Evolutionary conservation across 2,888 invertebrate species (phyloP), one percentile per base, ranked within the genome.

Genomic region (Phengaris alcon): DNA sequence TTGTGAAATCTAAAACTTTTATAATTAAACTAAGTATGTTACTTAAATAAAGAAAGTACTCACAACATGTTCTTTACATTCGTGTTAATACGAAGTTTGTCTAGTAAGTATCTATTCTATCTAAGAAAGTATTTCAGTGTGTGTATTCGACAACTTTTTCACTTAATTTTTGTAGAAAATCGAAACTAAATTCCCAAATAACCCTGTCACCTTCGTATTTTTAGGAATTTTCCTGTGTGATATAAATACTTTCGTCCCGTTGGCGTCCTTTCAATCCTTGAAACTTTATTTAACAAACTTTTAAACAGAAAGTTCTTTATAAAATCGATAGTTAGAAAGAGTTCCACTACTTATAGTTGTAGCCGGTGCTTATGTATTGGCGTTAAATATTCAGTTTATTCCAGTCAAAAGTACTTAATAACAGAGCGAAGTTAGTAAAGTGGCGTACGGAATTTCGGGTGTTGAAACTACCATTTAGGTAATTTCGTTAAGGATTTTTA

Each of bases 291-390:
- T 81, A 80, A 81, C 79, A 80, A 80, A 79, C 78, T 79, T 80
- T 78, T 46, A 51, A 55, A 74, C 59, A 84, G 84, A 85, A 83
- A 82, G 82, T 84, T 83, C 85, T 84, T 82, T 85, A 54, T 72
- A 52, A 72, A 72, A 72, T 72, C 72, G 72, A 72, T 72, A 72
- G 72, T 72, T 83, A 84, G 82, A 81, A 80, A 81, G 85, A 86
- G 81, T 80, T 78, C 78, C 76, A 68, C 68, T 78, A 77, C 76
- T 79, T 81, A 78, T 76, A 77, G 75, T 77, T 75, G 74, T 70
- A 77, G 76, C 69, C 13, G n/a, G 48, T 69, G 48, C 69, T 68
- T 68, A 68, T 69, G 48, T 69, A 48, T 52, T 51, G 74, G 74
- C 68, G 59, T 64, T 68, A 52, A 74, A 74, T 74, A 74, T 68